These are phyloP conservation scores for Darevskia nairensis DNA, from an alignment of 2,797 vertebrate species.

Conservation along the genomic window DNA sequence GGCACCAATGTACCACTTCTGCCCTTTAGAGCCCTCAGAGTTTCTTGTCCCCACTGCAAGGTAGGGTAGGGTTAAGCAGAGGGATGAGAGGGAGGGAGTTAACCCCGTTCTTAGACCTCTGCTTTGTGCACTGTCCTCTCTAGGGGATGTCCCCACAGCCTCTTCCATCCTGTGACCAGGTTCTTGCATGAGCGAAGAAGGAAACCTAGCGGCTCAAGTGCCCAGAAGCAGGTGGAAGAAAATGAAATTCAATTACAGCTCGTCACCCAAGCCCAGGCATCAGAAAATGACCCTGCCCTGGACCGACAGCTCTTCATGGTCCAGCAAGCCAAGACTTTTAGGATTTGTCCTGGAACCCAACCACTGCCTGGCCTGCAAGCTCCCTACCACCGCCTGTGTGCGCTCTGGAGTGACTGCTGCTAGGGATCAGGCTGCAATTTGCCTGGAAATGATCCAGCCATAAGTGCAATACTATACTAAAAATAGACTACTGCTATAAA, in stretches of 20 bases:
- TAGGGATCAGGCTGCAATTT: neutral
- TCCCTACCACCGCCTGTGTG: too few species aligned
- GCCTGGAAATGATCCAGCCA: neutral
- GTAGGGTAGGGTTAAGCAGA: neutral
- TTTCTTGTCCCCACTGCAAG: neutral
- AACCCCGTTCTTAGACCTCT: neutral
- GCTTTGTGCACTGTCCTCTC: neutral
- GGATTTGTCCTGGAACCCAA: neutral
- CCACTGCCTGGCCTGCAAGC: neutral
- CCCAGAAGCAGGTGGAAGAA: conserved; percentile 55
- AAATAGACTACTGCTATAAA: neutral
- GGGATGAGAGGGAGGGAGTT: too few species aligned
- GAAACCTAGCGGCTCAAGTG: conserved; percentile 61
- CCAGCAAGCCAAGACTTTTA: neutral
- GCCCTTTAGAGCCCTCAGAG: neutral
- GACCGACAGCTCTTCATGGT: neutral
- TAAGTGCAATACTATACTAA: conserved; percentile 1
- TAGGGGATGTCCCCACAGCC: conserved; percentile 82
- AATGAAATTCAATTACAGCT: conserved; percentile 34
- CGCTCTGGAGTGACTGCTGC: neutral
- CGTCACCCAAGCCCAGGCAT: neutral
- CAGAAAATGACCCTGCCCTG: neutral
- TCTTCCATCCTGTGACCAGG: conserved; percentile 75
- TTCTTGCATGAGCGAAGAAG: conserved; percentile 55
- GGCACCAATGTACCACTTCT: too few species aligned